Conservation (phyloP, 2,797 vertebrate genomes). For the Ambastaia sidthimunki region DNA sequence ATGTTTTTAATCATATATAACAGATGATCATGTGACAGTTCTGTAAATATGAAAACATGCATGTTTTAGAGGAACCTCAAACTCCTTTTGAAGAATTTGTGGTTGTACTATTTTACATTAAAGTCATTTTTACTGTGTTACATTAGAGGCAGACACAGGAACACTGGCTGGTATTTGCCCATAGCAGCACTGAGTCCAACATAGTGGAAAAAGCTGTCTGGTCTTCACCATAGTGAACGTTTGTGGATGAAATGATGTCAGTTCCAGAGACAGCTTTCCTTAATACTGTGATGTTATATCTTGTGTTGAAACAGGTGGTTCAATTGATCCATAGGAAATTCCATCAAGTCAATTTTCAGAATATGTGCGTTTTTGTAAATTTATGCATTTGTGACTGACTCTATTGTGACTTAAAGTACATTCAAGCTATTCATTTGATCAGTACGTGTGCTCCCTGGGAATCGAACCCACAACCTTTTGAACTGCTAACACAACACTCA, state of each 20-base stretch:
- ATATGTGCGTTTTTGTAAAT: not conserved
- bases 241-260: not conserved
- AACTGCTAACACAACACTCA: no score
- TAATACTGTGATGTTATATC: not conserved
- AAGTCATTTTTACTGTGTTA: not conserved
- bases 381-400: no score
- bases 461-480: no score
- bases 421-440: no score
- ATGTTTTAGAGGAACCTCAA: not conserved
- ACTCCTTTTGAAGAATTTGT: not conserved
- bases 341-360: not conserved
- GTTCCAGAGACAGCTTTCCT: not conserved
- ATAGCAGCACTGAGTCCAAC: not conserved
- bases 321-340: slow-evolving; percentile 11
- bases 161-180: not conserved
- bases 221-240: not conserved
- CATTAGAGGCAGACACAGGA: not conserved
- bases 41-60: not conserved
- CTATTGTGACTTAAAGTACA: no score
- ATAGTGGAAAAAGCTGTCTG: not conserved
- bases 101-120: not conserved
- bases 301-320: slow-evolving; percentile 5
- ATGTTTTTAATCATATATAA: slow-evolving; percentile 13
- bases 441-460: no score
- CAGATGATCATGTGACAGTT: not conserved